These are phyloP conservation scores for Onychostruthus taczanowskii DNA, from an alignment of 2,113 vertebrate genomes.

Conservation along the genomic window DNA sequence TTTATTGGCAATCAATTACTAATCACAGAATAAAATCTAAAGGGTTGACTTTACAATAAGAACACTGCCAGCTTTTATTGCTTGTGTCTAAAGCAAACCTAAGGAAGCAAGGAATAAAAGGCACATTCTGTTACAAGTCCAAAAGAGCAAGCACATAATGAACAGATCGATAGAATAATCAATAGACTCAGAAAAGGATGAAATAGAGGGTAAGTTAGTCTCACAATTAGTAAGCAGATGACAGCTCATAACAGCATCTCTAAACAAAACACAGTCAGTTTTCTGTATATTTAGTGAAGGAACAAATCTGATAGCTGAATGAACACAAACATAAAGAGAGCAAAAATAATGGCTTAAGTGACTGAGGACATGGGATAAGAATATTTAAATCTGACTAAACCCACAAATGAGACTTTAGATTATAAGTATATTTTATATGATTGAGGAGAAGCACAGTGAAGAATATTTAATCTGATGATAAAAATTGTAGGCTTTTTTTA, in stretches of 20 bases:
- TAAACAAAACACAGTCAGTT: not conserved
- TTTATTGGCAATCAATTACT: not conserved
- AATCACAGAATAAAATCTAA: not conserved
- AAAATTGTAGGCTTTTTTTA: not conserved
- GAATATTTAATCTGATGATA: not conserved
- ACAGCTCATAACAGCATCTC: not conserved
- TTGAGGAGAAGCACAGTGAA: not conserved
- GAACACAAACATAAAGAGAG: not conserved
- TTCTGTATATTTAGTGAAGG: not conserved
- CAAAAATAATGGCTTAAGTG: not conserved
- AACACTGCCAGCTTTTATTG: not conserved
- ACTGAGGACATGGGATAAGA: not conserved
- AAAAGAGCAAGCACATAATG: slow-evolving; percentile 28
- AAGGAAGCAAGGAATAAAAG: slow-evolving; percentile 1
- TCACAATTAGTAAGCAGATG: slow-evolving; percentile 20
- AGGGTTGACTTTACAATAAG: not conserved
- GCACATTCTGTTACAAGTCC: not conserved
- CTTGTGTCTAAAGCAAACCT: not conserved
- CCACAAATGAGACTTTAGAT: not conserved
- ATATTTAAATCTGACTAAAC: not conserved
- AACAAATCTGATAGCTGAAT: not conserved
- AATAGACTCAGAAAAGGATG: slow-evolving; percentile 37
- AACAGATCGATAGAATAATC: slow-evolving; percentile 39
- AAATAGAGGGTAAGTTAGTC: slow-evolving; percentile 11
- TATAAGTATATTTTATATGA: not conserved